phyloP scores from a whole-genome alignment of 1,140 invertebrate genomes.

The Tribolium castaneum region DNA sequence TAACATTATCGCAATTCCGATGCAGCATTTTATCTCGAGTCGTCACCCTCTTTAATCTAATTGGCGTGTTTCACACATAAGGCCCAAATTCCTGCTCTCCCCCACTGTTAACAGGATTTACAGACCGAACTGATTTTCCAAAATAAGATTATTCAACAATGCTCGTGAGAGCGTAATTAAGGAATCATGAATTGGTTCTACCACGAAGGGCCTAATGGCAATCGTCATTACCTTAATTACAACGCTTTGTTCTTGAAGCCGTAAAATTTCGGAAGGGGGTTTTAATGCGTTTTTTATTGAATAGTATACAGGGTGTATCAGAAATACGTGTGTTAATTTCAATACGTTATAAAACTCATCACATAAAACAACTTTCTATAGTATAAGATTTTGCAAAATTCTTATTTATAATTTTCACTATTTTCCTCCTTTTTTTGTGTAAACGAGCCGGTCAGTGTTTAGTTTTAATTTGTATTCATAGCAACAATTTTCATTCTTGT shows the following conservation, averaged over 20 bases:
- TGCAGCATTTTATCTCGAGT: constrained; percentile 17
- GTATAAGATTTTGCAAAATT: too few species aligned
- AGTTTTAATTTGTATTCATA: too few species aligned
- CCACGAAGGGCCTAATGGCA: constrained; percentile 14
- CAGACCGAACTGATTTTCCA: constrained; percentile 22
- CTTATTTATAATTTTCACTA: too few species aligned
- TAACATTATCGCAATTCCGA: constrained; percentile 19
- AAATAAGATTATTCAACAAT: constrained; percentile 25
- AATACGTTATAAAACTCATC: too few species aligned
- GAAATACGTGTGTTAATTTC: not conserved
- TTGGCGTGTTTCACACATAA: constrained; percentile 40
- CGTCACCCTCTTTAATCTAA: constrained; percentile 37
- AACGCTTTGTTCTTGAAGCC: constrained; percentile 4
- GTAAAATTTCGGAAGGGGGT: not conserved
- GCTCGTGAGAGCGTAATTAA: constrained; percentile 21
- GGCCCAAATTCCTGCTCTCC: constrained; percentile 15
- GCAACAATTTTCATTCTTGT: too few species aligned
- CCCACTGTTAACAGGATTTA: constrained; percentile 35
- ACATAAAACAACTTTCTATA: too few species aligned
- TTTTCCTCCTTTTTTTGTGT: too few species aligned
- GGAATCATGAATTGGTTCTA: constrained; percentile 22
- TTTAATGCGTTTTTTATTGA: constrained; percentile 13
- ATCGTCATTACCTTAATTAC: constrained; percentile 24
- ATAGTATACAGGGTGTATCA: not conserved
- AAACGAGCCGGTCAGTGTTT: too few species aligned